Base-by-base conservation (phyloP, 1,140 invertebrate species). In the Stenopsyche tienmushanensis region DNA sequence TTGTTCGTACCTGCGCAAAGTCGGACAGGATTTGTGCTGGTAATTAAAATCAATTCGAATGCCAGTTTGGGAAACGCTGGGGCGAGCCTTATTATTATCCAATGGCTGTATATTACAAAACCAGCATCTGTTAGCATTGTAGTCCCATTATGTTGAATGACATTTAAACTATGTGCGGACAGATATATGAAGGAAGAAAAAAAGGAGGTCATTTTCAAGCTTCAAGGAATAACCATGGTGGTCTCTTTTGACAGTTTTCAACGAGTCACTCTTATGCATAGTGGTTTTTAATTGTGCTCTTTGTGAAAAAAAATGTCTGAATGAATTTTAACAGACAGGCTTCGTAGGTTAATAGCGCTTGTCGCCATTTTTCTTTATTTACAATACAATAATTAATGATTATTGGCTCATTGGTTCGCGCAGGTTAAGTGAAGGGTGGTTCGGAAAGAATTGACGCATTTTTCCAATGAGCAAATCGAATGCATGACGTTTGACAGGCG, bases 91-190 rank as follows among this genome's bases (percentile, higher is more conserved):
- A 49, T 49, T 49, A 49, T 49, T 49, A 21, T 21, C 45, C 29
- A 52, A 52, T 52, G 49, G 49, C 23, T n/a, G 23, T 25, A 25
- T 54, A 54, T 54, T 54, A 55, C 53, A 55, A 29, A 55, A 26
- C 26, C 53, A 41, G 54, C 54, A 57, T 57, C 54, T 57, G 54
- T 57, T 57, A 57, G 54, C 34, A 57, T 57, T 57, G 54, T 57
- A 13, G 54, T 57, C 34, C 54, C 54, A 57, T 57, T 57, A 57
- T 42, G 54, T 57, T 42, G 54, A 57, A 39, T 57, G 54, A 57
- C 34, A 55, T 57, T 57, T 42, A 57, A 57, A 57, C 34, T 57
- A 57, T 57, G 54, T 57, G 54, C 34, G 34, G 54, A 57, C 54
- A 57, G 34, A 57, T 57, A 57, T 57, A 57, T 18, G 17, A 42